Evolutionary conservation across 2,888 invertebrate species (phyloP).

Genomic region (Pteria penguin): DNA sequence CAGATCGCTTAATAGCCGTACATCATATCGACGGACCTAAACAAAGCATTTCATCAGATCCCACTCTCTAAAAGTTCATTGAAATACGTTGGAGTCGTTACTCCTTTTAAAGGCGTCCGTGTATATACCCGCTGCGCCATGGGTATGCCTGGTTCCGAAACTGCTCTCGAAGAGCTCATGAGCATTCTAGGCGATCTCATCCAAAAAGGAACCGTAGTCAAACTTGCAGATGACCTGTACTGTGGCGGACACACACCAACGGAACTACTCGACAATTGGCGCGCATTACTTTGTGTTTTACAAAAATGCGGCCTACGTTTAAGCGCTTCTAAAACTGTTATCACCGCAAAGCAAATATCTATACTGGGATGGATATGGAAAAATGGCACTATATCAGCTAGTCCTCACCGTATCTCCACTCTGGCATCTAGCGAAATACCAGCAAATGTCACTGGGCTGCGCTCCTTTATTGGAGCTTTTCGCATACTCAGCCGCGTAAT

Average conservation of each 20-base stretch:
- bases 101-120: no score
- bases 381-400: neutral
- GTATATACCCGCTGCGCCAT: no score
- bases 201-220: neutral
- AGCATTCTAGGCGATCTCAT: neutral
- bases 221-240: neutral
- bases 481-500: neutral
- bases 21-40: no score
- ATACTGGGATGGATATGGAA: neutral
- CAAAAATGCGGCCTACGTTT: neutral
- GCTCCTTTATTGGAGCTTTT: constrained; percentile 16
- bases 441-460: neutral
- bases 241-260: neutral
- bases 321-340: neutral
- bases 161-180: no score
- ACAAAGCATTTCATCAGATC: no score
- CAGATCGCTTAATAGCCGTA: no score
- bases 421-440: neutral
- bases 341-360: neutral
- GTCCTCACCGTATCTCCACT: neutral
- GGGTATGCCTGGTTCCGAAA: no score
- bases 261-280: neutral
- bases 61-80: no score
- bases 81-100: no score
- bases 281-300: neutral